phyloP scores from a whole-genome alignment of 2,888 invertebrate genomes.

The Cantharis flavilabris region DNA sequence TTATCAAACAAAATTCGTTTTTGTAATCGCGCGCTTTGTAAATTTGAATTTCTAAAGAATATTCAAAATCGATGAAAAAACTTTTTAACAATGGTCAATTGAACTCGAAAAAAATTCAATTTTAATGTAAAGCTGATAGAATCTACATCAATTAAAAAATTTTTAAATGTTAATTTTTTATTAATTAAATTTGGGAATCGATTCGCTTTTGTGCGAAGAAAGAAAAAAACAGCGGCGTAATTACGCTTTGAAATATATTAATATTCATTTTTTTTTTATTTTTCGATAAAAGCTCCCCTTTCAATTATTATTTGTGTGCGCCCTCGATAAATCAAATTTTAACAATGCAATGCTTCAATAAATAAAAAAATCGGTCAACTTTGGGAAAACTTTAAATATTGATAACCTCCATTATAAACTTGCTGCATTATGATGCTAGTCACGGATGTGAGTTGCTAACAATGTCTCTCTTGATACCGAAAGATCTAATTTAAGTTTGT shows the following conservation, averaged over 20 bases:
- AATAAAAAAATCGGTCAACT: neutral
- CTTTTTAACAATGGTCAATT: neutral
- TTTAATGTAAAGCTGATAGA: neutral
- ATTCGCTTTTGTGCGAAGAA: neutral
- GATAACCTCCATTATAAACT: neutral
- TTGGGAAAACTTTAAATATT: neutral
- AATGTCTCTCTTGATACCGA: neutral
- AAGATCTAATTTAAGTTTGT: neutral
- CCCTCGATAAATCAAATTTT: neutral
- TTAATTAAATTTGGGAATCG: neutral
- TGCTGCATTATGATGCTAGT: neutral
- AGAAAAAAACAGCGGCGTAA: neutral
- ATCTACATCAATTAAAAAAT: neutral
- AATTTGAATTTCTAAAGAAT: neutral
- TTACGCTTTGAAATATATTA: neutral
- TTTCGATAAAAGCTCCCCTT: neutral
- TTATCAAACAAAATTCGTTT: neutral
- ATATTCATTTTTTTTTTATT: neutral
- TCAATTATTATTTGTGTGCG: neutral
- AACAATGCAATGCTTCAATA: neutral
- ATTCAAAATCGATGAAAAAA: neutral
- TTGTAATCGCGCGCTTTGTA: neutral
- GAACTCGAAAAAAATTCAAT: neutral
- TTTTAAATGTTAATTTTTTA: neutral
- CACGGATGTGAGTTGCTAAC: neutral